Base-by-base conservation (phyloP, 2,113 vertebrate genomes). In the Anhinga anhinga region DNA sequence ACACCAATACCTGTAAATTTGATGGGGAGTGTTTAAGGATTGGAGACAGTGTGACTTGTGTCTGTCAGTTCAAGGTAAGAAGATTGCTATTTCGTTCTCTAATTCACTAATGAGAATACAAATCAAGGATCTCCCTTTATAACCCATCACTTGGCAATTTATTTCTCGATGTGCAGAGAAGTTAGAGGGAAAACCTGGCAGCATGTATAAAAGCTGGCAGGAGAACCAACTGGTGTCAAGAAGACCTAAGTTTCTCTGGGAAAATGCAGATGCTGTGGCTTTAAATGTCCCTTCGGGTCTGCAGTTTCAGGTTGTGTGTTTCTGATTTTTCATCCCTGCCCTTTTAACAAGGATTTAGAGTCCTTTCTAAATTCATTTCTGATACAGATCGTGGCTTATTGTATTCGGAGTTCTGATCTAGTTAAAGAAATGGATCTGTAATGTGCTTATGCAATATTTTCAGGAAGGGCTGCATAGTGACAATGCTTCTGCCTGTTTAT, bases 21-120 rank as follows among this genome's bases (percentile, higher is more conserved):
- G 99, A 99, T 66, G 99, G 99, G 80, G 99, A 99, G 96, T 99
- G 99, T 98, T 99, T 99, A 98, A 98, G 99, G 96, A 99, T 99
- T 94, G 99, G 99, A 98, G 99, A 99, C 98, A 99, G 99, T 95
- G 99, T 99, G 98, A 99, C 99, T 82, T 99, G 99, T 98, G 99
- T 99, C 98, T 99, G 99, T 96, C 99, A 99, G 98, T 99, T 99
- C 97, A 99, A 99, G 99, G 99, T 99, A 99, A 99, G 98, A 96
- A 90, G 76, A 91, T 74, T 91, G 93, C 76, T 82, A 61, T 88
- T 96, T 98, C 7, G 0, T 97, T 95, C 94, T 95, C 76, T 97
- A 86, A 97, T 96, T 97, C 86, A 19, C 87, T 96, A 95, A 94
- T 50, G 81, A 96, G 86, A 93, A 85, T 97, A 85, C 93, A 95